phyloP scores from a whole-genome alignment of 92 coral and sea anemone species.

The Porites rus region DNA sequence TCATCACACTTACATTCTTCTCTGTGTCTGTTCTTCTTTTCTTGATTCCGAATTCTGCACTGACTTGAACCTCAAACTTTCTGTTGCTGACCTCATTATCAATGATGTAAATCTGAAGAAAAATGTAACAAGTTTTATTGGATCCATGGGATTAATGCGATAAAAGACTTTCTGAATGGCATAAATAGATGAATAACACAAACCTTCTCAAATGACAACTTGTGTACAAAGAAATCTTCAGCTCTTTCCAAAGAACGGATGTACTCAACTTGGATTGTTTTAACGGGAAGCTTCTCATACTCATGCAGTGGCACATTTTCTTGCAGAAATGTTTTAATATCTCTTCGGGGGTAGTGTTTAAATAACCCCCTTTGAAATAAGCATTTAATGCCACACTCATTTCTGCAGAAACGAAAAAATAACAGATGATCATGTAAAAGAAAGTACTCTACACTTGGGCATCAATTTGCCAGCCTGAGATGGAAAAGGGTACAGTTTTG shows the following conservation, averaged over 20 bases:
- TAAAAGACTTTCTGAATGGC: no score
- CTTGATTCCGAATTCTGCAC: constrained; percentile 86
- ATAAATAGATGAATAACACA: not conserved
- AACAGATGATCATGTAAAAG: not conserved
- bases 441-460: no score
- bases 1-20: constrained; percentile 50
- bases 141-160: no score
- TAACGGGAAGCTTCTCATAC: constrained; percentile 40
- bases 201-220: constrained; percentile 75
- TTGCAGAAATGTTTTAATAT: constrained; percentile 62
- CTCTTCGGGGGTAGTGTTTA: constrained; percentile 22
- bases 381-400: constrained; percentile 24
- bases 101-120: not conserved
- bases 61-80: constrained; percentile 82
- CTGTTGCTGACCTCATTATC: constrained; percentile 17
- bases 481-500: no score
- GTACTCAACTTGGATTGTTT: constrained; percentile 50
- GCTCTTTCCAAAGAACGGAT: constrained; percentile 65
- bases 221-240: constrained; percentile 78
- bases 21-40: constrained; percentile 75
- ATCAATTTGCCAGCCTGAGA: no score
- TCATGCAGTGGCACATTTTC: constrained; percentile 8
- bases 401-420: constrained; percentile 19
- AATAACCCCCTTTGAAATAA: constrained; percentile 66
- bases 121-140: no score